Evolutionary conservation across 1,140 invertebrate species (phyloP).

Genomic region (Xylocopa sonorina): DNA sequence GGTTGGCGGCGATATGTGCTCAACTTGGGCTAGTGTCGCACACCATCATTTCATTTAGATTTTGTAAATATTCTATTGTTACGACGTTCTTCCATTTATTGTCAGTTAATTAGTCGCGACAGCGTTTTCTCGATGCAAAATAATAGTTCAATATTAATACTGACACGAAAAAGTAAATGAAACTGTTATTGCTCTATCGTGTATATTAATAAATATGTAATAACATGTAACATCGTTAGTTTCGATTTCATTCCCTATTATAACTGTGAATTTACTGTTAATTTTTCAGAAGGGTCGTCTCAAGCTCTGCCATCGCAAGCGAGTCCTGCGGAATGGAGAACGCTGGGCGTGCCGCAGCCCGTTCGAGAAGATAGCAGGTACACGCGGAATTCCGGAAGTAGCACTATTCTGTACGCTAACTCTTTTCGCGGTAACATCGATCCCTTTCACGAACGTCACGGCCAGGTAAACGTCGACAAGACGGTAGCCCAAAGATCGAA

Average conservation of each 20-base stretch:
- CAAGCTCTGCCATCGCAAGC: not conserved
- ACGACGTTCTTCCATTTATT: too few species aligned
- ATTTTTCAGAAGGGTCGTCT: constrained; percentile 37
- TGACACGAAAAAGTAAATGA: too few species aligned
- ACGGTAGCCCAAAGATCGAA: not conserved
- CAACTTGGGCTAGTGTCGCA: too few species aligned
- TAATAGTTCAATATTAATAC: too few species aligned
- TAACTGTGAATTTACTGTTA: constrained; percentile 20
- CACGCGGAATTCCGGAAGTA: constrained; percentile 70
- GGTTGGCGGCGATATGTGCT: too few species aligned
- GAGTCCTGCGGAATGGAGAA: constrained; percentile 44
- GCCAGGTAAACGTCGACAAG: constrained; percentile 2
- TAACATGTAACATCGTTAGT: too few species aligned
- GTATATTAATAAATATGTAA: too few species aligned
- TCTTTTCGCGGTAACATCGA: constrained; percentile 54
- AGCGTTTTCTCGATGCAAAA: too few species aligned
- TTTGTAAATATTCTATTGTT: too few species aligned
- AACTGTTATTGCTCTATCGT: too few species aligned
- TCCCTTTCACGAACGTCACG: constrained; percentile 8
- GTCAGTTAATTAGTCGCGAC: too few species aligned
- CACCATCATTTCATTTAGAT: too few species aligned
- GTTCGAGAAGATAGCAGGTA: constrained; percentile 78
- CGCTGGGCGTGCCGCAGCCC: constrained; percentile 40
- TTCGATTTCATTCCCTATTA: not conserved
- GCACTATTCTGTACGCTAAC: constrained; percentile 69